Conservation (phyloP, 2,797 vertebrate genomes). For the Aythya fuligula region DNA sequence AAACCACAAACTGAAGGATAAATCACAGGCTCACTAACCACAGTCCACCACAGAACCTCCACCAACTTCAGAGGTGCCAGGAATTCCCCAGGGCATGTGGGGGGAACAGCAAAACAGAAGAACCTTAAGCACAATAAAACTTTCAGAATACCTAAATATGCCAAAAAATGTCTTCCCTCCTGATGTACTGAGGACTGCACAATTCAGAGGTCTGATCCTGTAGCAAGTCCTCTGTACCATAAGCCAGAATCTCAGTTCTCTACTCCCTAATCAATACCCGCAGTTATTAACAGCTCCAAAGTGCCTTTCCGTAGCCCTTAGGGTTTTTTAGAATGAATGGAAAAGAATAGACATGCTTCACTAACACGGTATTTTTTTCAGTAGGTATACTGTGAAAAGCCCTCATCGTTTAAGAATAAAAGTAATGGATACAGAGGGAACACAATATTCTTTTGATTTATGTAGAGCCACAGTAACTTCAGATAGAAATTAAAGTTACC, state of each 20-base stretch:
- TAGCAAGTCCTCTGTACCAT: not conserved
- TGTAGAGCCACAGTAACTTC: not conserved
- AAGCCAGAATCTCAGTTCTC: not conserved
- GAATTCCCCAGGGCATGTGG: not conserved
- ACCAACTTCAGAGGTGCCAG: not conserved
- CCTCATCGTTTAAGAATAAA: not conserved
- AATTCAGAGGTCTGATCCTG: not conserved
- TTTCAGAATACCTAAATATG: not conserved
- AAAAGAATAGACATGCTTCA: not conserved
- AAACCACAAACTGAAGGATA: not conserved
- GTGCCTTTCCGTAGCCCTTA: not conserved
- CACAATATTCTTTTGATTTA: not conserved
- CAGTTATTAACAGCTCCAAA: not conserved
- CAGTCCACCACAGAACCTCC: not conserved
- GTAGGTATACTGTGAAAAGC: not conserved
- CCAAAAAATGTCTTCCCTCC: not conserved
- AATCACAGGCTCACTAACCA: not conserved
- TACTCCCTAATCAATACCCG: not conserved
- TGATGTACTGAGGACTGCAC: not conserved
- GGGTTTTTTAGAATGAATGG: not conserved
- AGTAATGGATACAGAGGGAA: not conserved
- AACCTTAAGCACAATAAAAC: not conserved
- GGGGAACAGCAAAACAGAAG: not conserved
- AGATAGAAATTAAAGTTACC: not conserved
- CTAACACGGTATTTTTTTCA: not conserved